Conservation (phyloP, 2,888 invertebrate genomes). For the Drosophila prostipennis region DNA sequence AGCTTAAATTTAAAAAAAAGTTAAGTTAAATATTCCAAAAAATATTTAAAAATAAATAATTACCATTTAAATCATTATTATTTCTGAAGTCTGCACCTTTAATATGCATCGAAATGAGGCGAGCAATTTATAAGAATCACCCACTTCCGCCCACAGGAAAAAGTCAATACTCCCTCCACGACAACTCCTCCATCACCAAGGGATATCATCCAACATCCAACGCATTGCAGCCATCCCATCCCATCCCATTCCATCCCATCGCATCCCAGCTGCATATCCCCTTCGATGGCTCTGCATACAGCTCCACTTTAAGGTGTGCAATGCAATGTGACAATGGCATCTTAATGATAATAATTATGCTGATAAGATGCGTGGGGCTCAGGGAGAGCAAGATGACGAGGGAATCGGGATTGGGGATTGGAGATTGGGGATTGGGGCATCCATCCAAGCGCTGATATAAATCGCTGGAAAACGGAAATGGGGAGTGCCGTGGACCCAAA, state of each 20-base stretch:
- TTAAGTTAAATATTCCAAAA: background rate
- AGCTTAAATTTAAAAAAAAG: too few species aligned
- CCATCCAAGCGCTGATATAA: constrained; percentile 60
- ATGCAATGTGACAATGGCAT: constrained; percentile 66
- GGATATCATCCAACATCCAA: constrained; percentile 15
- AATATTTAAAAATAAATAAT: too few species aligned
- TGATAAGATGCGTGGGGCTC: constrained; percentile 44
- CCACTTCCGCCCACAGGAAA: constrained; percentile 21
- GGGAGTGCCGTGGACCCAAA: constrained; percentile 64
- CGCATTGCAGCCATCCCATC: constrained; percentile 16
- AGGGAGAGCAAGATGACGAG: background rate
- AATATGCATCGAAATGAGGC: background rate
- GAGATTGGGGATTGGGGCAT: constrained; percentile 4
- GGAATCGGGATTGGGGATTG: constrained; percentile 1
- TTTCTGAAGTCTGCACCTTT: constrained; percentile 1
- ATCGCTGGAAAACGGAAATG: constrained; percentile 75
- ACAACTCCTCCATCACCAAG: constrained; percentile 5
- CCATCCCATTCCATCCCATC: background rate
- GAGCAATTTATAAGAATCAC: constrained; percentile 8
- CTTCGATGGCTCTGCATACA: constrained; percentile 13
- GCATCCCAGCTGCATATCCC: background rate
- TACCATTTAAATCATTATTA: background rate
- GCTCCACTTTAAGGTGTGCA: constrained; percentile 50
- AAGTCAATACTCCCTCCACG: background rate
- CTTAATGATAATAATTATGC: constrained; percentile 67